Conservation (phyloP, 2,888 invertebrate species). For the Melanargia galathea region DNA sequence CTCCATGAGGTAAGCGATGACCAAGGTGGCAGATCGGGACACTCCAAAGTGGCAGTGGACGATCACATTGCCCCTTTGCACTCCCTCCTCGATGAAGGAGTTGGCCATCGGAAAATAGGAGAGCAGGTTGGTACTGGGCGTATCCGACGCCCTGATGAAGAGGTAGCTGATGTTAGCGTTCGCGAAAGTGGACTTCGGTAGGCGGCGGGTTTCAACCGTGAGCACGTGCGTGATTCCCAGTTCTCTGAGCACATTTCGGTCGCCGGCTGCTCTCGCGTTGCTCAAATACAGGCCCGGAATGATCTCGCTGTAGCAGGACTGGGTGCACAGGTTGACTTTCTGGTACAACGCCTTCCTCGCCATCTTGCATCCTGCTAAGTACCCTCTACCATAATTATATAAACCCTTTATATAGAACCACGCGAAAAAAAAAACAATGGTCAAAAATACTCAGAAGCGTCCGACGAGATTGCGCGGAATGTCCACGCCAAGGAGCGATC, state of each 20-base stretch:
- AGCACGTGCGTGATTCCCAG: slow-evolving; percentile 77
- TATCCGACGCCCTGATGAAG: slow-evolving; percentile 76
- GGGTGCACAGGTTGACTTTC: slow-evolving; percentile 72
- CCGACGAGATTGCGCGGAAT: slow-evolving; percentile 2
- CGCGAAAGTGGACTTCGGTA: slow-evolving; percentile 66
- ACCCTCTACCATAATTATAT: too few species aligned
- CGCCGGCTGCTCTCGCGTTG: slow-evolving; percentile 71
- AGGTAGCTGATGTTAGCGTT: slow-evolving; percentile 67
- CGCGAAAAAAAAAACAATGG: too few species aligned
- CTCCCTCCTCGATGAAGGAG: slow-evolving; percentile 79
- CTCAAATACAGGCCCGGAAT: slow-evolving; percentile 69
- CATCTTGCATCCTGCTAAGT: too few species aligned
- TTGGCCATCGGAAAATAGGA: slow-evolving; percentile 78
- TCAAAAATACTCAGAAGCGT: too few species aligned
- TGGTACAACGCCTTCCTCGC: slow-evolving; percentile 63
- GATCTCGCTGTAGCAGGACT: slow-evolving; percentile 69
- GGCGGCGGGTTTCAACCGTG: slow-evolving; percentile 69
- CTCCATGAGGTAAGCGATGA: slow-evolving; percentile 97
- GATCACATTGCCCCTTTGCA: slow-evolving; percentile 87
- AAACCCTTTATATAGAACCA: too few species aligned
- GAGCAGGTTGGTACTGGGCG: slow-evolving; percentile 69
- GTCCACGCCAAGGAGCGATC: neutral
- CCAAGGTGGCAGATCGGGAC: slow-evolving; percentile 96
- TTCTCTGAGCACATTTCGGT: slow-evolving; percentile 58
- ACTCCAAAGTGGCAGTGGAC: slow-evolving; percentile 98